Percentiles rank a stretch among this genome's conserved stretches.
Conservation (phyloP, 2,113 vertebrate species). For the Bubo bubo region DNA sequence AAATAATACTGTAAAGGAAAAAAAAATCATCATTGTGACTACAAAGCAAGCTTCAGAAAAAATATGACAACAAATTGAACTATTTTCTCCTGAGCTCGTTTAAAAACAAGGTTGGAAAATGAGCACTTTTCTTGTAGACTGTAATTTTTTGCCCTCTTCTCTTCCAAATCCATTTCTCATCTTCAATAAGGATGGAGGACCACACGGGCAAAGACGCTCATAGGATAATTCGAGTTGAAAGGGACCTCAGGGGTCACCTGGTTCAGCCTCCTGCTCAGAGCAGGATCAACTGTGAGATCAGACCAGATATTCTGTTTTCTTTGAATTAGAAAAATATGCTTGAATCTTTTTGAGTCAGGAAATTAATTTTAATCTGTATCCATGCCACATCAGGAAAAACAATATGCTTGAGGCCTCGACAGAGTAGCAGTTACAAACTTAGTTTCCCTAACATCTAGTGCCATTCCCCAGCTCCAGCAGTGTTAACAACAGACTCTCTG, state of each 20-base stretch:
- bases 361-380: not conserved
- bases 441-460: not conserved
- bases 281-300: not conserved
- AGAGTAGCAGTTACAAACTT: not conserved
- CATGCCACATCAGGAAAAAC: not conserved
- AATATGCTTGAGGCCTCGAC: fast-evolving
- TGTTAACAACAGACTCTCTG: not conserved
- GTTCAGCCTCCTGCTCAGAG: not conserved
- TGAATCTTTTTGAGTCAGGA: not conserved
- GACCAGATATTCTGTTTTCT: not conserved
- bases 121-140: not conserved
- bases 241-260: not conserved
- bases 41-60: not conserved
- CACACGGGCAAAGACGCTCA: fast-evolving
- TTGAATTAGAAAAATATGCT: not conserved
- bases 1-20: not conserved
- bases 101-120: not conserved
- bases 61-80: not conserved
- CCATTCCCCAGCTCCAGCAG: not conserved
- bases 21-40: not conserved
- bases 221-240: not conserved
- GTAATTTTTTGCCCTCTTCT: not conserved
- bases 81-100: not conserved
- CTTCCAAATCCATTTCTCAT: not conserved
- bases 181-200: not conserved